Evolutionary conservation across 2,888 invertebrate genomes (phyloP), one percentile per base, ranked within the genome.

Genomic region (Ganaspis brasiliensis): DNA sequence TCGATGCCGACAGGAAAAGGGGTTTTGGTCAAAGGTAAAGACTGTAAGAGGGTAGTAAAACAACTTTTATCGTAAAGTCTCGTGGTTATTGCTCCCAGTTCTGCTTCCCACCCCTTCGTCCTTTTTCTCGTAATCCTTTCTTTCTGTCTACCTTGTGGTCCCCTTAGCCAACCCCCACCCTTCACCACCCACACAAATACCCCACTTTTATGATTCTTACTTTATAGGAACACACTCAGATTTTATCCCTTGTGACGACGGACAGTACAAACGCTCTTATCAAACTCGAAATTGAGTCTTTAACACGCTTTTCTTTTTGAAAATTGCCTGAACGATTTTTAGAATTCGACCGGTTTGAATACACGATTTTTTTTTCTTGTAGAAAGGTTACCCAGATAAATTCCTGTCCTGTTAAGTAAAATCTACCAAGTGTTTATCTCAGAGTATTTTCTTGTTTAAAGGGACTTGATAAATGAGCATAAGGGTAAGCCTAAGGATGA

Each of bases 11-110:
- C 45, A 67, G 67, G 67, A 67, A 45, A 67, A 49, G 67, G 63
- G 67, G 67, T 67, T 67, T 67, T 67, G 67, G 67, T 67, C 67
- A 67, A 67, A 67, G 67, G 67, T 67, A 67, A 67, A 45, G 45
- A 67, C 67, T 67, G 45, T 67, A 67, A 67, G 45, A 40, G 67
- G 67, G 67, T 67, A 67, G 67, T 67, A 67, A 67, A 67, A 67
- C 67, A 67, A 67, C 67, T 67, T 67, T 67, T 67, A 67, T 67
- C 67, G 67, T 67, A 49, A 67, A 67, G 45, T 67, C 67, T 67
- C 45, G 67, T 40, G 67, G 67, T 67, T 67, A 67, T 49, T 67
- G 67, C 67, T 45, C 67, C 40, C 10, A 45, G 67, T 45, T 24
- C 67, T 49, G 24, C 45, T 26, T 45, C 24, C 45, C 24, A 14